phyloP scores from a whole-genome alignment of 2,888 invertebrate species.

The Sminthurides aquaticus region DNA sequence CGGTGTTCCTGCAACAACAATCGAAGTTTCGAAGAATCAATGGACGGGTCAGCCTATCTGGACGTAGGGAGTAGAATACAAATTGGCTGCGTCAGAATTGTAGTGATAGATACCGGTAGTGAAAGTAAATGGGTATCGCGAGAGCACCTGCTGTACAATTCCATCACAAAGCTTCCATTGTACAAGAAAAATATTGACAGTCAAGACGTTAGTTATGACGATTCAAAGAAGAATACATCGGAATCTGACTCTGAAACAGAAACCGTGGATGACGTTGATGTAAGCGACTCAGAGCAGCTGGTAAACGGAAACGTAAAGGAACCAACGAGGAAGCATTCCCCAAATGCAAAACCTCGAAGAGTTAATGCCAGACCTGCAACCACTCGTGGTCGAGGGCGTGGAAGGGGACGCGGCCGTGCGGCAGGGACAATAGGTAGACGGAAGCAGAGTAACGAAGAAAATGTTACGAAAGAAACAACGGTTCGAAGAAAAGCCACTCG shows the following conservation, averaged over 20 bases:
- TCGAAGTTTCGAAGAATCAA: background rate
- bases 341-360: background rate
- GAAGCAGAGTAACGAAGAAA: slow-evolving; percentile 7
- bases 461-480: slow-evolving; percentile 1
- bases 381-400: slow-evolving; percentile 3
- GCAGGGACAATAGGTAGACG: background rate
- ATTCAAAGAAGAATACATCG: background rate
- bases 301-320: background rate
- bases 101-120: slow-evolving; percentile 11
- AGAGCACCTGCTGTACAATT: background rate
- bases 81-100: slow-evolving; percentile 20
- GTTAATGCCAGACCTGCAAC: background rate
- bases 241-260: background rate
- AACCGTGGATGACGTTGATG: background rate
- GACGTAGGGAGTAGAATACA: slow-evolving; percentile 19
- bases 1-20: background rate
- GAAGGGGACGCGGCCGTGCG: slow-evolving; percentile 13
- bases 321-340: background rate
- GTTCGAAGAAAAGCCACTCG: slow-evolving; percentile 7
- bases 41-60: slow-evolving; percentile 19
- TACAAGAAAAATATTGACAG: background rate
- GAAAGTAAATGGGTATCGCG: slow-evolving; percentile 15
- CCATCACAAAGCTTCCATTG: background rate
- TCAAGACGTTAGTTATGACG: background rate
- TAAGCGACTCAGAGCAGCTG: background rate